Evolutionary conservation across 2,113 vertebrate species (phyloP).

Genomic region (Neopipo cinnamomea): DNA sequence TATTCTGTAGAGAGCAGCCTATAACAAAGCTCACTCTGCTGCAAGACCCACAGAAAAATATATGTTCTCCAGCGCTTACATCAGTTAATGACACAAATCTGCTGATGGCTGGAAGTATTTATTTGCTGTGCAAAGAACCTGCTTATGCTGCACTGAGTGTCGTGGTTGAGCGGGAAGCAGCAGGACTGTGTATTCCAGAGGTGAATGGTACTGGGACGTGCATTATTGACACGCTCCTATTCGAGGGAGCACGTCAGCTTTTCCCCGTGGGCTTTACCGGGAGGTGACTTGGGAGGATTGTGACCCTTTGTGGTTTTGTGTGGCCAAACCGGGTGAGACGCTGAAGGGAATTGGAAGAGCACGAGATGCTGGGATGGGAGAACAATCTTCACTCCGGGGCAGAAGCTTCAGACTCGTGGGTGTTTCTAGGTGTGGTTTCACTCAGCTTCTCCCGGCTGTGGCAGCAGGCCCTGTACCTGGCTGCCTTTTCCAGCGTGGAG

Average conservation of each 20-base stretch:
- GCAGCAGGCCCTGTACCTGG: neutral
- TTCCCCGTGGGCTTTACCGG: neutral
- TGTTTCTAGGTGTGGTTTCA: neutral
- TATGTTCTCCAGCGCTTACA: neutral
- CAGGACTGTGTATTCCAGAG: neutral
- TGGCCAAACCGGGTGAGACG: neutral
- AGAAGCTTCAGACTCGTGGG: accelerated
- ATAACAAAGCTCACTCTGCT: neutral
- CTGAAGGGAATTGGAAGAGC: neutral
- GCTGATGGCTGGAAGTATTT: neutral
- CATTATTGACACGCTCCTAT: neutral
- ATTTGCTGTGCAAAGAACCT: neutral
- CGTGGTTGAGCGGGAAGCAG: neutral
- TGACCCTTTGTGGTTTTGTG: neutral
- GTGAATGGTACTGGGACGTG: neutral
- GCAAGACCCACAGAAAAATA: neutral
- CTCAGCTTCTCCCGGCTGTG: neutral
- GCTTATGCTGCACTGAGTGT: neutral
- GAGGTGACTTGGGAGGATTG: neutral
- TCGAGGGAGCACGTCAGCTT: neutral
- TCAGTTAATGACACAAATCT: neutral
- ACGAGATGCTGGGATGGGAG: neutral
- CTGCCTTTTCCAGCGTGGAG: neutral
- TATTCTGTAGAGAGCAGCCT: neutral
- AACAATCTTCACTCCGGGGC: neutral